Base-by-base conservation (phyloP, 23 tunicate genomes). In the Ascidia mentula region DNA sequence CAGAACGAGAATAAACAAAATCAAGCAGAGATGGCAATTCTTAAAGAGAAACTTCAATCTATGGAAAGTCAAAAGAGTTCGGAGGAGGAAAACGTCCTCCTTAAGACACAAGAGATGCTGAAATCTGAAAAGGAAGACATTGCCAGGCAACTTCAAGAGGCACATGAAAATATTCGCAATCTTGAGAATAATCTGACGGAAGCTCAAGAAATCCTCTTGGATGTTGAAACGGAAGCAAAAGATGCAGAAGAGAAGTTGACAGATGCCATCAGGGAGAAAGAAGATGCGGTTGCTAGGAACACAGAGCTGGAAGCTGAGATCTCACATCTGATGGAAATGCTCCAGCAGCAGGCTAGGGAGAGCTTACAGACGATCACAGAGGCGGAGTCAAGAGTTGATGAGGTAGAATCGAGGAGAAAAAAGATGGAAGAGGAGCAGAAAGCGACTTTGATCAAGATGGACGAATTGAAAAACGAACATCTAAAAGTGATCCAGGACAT, bases 361-460 rank as follows among this genome's bases (percentile, higher is more conserved):
- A 34, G 76, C 60, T 18, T 39, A 40, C 38, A 45, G 61, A 32
- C 42, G 18, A 36, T 78, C 7, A 60, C 79, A 3, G 45, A 26
- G 0, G 70, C 82, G 18, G 78, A 60, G 31, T 22, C 37, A 18
- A 60, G 78, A 22, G 40, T 77, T 33, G 78, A 40, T 60, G 77
- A 36, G 34, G 72, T 85, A 31, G 82, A 85, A 42, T 75, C 37
- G 31, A 38, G 70, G 26, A 77, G 79, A 46, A 85, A 59, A 38
- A 78, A 77, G 35, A 34, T 78, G 82, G 89, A 85, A 34, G 77
- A 70, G 33, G 89, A 85, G 69, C 82, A 77, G 78, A 65, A 45
- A 36, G 59, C 37, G 32, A 84, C 81, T 31, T 33, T 61, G 77
- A 28, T 22, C 37, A 72, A 84, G 69, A 38, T 84, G 88, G 76